phyloP scores from a whole-genome alignment of 2,113 vertebrate species.

The Crotalus helleri region DNA sequence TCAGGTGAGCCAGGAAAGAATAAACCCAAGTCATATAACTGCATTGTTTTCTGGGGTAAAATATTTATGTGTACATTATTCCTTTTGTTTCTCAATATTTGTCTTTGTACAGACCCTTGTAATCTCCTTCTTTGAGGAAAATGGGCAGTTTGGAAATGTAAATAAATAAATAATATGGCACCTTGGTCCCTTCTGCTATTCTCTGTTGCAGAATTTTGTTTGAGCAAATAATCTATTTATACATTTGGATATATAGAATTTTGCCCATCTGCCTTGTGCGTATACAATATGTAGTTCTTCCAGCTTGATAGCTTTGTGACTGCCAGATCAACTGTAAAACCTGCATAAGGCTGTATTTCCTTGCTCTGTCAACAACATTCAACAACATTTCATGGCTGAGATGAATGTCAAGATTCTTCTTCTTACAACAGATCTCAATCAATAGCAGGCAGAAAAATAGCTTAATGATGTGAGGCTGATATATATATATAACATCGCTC shows the following conservation, averaged over 20 bases:
- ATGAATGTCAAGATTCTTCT: slow-evolving; percentile 58
- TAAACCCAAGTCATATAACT: neutral
- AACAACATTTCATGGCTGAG: slow-evolving; percentile 41
- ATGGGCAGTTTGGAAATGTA: neutral
- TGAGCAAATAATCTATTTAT: neutral
- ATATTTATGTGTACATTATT: neutral
- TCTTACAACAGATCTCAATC: slow-evolving; percentile 62
- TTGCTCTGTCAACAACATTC: slow-evolving; percentile 50
- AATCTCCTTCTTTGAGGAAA: neutral
- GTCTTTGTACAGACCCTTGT: neutral
- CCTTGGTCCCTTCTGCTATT: neutral
- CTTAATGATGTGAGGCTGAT: slow-evolving; percentile 45
- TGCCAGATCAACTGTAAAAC: neutral
- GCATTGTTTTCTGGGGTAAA: neutral
- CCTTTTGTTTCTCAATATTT: neutral
- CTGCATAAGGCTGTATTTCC: slow-evolving; percentile 32
- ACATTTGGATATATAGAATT: neutral
- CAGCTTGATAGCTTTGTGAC: neutral
- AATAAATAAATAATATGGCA: neutral
- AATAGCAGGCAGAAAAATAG: slow-evolving; percentile 46
- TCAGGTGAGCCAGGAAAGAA: neutral
- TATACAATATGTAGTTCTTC: neutral
- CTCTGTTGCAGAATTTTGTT: neutral
- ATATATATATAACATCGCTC: slow-evolving; percentile 37
- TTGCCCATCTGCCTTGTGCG: neutral